Base-by-base conservation (phyloP, 2,797 vertebrate species). In the Limnodromus scolopaceus region DNA sequence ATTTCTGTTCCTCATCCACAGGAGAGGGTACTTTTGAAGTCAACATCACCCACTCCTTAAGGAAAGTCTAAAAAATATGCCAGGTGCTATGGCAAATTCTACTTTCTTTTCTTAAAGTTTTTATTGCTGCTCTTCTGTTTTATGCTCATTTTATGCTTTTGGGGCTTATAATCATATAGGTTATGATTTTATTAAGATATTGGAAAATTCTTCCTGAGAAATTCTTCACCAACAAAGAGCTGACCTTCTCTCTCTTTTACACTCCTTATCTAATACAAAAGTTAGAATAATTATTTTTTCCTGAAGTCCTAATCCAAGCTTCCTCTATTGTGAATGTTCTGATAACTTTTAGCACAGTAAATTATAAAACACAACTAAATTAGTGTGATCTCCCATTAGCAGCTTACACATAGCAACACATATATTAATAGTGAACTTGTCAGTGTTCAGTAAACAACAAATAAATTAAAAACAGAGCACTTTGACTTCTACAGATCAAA, bases 371-470 rank as follows among this genome's bases (percentile, higher is more conserved):
- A 64, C 34, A 92, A 64, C n/a, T 43, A 92, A 85, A 61, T 77
- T n/a, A 85, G 23, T 1, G 4, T 38, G 23, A 15, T 83, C 25
- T 23, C 57, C 41, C 22, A 39, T 60, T 83, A 79, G 23, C 0
- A 0, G 24, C 16, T 84, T 80, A 83, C 13, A 87, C 39, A 78
- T 60, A 83, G 19, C 43, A 71, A 60, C 19, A 49, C 9, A 66
- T 80, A 87, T 87, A 91, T 80, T 89, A 89, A 60, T 34, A 84
- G 22, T 61, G 70, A 70, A 70, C 58, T 69, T 82, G 74, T 78
- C 63, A 95, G 49, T 36, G 36, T 89, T 84, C 70, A 84, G 55
- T 87, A 95, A 84, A 86, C 60, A 93, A 66, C n/a, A 92, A 86
- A 92, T 69, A 66, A 89, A 93, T 93, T 90, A 54, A 84, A 93